Conservation (phyloP, 2,888 invertebrate species). For the Clostera curtula region DNA sequence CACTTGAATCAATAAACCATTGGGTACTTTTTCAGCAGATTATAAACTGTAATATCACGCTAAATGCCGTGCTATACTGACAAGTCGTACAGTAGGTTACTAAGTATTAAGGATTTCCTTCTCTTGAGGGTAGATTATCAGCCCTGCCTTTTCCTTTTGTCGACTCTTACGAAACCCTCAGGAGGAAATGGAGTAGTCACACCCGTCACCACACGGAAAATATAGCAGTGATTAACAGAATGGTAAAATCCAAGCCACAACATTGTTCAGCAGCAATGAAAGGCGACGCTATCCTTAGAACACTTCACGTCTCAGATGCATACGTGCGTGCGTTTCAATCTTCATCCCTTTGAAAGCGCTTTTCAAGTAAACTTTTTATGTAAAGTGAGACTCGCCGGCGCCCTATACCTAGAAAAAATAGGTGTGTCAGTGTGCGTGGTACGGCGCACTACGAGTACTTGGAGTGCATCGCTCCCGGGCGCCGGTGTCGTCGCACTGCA, state of each 20-base stretch:
- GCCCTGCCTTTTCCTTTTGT: too few species aligned
- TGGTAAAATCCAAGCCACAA: not conserved
- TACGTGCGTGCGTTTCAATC: slow-evolving; percentile 37
- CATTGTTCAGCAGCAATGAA: slow-evolving; percentile 2
- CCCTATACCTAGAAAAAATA: slow-evolving; percentile 58
- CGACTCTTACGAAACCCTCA: too few species aligned
- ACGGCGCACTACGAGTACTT: slow-evolving; percentile 55
- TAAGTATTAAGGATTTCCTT: too few species aligned
- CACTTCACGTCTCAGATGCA: not conserved
- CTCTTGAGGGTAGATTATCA: too few species aligned
- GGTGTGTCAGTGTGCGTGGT: slow-evolving; percentile 65
- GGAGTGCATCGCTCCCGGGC: slow-evolving; percentile 73
- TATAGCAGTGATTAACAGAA: too few species aligned
- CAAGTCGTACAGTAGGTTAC: too few species aligned
- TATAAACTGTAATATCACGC: too few species aligned
- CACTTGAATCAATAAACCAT: too few species aligned
- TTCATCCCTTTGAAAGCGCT: slow-evolving; percentile 45
- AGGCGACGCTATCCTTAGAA: not conserved
- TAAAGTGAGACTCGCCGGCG: slow-evolving; percentile 49
- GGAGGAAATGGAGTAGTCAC: too few species aligned
- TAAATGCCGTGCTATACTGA: too few species aligned
- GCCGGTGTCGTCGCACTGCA: slow-evolving; percentile 73
- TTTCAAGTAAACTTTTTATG: slow-evolving; percentile 54
- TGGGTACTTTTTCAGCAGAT: too few species aligned
- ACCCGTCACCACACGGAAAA: too few species aligned